Percentiles rank a stretch among this genome's conserved stretches.
Conservation (phyloP, 1,140 invertebrate genomes). For the Orchesella cincta region DNA sequence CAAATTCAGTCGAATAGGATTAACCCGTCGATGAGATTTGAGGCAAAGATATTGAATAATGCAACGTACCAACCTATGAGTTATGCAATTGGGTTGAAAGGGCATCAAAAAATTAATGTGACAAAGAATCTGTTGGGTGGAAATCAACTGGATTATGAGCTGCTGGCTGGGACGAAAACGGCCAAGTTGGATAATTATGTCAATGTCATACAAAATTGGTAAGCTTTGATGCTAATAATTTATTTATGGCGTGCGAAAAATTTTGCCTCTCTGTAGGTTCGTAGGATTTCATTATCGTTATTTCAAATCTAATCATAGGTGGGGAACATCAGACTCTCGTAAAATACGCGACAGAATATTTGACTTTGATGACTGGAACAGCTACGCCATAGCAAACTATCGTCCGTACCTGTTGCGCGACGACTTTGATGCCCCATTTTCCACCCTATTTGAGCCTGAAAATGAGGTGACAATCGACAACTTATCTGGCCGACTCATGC, state of each 20-base stretch:
- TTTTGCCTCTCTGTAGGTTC: not conserved
- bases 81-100: constrained; percentile 86
- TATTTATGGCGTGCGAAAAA: not conserved
- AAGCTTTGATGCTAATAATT: not conserved
- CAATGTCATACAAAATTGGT: constrained; percentile 89
- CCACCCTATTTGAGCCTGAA: constrained; percentile 64
- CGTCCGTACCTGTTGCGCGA: constrained; percentile 81
- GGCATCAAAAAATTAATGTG: constrained; percentile 89
- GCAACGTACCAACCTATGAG: constrained; percentile 64
- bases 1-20: constrained; percentile 73
- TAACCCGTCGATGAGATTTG: constrained; percentile 48
- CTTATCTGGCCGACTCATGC: constrained; percentile 80
- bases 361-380: constrained; percentile 99
- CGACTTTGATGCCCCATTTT: constrained; percentile 73
- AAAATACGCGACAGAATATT: constrained; percentile 86
- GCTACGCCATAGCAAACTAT: constrained; percentile 88
- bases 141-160: constrained; percentile 87
- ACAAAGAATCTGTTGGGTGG: constrained; percentile 85
- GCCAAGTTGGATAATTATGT: constrained; percentile 83
- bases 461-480: constrained; percentile 65
- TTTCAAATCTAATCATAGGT: constrained; percentile 56
- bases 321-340: constrained; percentile 75
- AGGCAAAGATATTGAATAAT: constrained; percentile 48
- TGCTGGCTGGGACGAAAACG: constrained; percentile 87
- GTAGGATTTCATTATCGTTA: not conserved